phyloP scores from a whole-genome alignment of 2,113 vertebrate genomes.

The Columbina picui region DNA sequence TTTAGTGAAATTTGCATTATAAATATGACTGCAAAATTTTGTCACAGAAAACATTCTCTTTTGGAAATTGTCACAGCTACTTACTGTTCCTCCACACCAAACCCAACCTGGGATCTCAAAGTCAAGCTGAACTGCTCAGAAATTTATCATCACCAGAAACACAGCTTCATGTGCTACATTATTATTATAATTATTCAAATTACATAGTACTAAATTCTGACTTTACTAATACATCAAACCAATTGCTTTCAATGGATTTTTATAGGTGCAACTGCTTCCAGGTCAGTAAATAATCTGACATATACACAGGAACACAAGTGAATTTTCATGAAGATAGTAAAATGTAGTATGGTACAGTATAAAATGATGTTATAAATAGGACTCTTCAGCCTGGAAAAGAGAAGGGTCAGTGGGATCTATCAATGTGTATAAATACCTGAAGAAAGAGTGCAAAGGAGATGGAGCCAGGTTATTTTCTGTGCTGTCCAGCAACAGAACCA shows the following conservation, averaged over 20 bases:
- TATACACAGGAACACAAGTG: not conserved
- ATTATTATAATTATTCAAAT: not conserved
- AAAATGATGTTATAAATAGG: not conserved
- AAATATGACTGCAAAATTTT: not conserved
- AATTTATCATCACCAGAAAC: not conserved
- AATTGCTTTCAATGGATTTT: not conserved
- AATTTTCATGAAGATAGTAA: not conserved
- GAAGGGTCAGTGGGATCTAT: not conserved
- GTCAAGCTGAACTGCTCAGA: not conserved
- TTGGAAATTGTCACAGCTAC: not conserved
- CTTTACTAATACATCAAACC: not conserved
- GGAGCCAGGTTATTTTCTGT: not conserved
- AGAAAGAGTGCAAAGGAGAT: not conserved
- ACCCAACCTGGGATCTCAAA: not conserved
- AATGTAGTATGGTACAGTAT: not conserved
- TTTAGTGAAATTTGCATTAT: not conserved
- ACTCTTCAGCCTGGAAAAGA: not conserved
- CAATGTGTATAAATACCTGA: not conserved
- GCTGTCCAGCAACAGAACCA: not conserved
- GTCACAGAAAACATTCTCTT: not conserved
- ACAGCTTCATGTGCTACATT: not conserved
- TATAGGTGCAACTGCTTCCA: not conserved
- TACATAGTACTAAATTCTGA: not conserved
- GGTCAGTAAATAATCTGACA: not conserved
- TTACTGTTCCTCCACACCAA: not conserved